Percentiles rank a stretch among this genome's conserved stretches.
These are phyloP conservation scores for Crocidura indochinensis DNA, from an alignment of 2,797 vertebrate species.

Conservation along the genomic window DNA sequence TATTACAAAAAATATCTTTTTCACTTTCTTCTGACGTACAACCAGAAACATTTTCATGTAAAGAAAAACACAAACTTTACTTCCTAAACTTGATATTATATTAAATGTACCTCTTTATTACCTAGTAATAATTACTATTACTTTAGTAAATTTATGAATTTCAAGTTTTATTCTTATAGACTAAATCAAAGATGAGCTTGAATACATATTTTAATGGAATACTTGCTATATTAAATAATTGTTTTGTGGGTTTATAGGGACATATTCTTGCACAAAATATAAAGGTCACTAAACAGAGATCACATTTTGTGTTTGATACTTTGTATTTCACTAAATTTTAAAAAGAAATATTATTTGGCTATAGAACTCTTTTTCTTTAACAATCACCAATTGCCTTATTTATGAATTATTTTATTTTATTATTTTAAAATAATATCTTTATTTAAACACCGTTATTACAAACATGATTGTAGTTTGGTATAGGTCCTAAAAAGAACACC, in stretches of 20 bases:
- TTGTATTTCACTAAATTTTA: not conserved
- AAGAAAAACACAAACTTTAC: not conserved
- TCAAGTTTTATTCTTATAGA: not conserved
- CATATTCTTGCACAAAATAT: not conserved
- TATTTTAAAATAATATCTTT: too few relatives aligned
- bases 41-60: conserved; percentile 2
- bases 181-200: not conserved
- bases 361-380: too few relatives aligned
- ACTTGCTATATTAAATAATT: not conserved
- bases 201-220: not conserved
- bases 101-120: not conserved
- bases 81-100: not conserved
- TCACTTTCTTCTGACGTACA: not conserved
- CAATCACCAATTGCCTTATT: too few relatives aligned
- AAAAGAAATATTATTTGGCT: not conserved
- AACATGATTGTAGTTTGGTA: too few relatives aligned
- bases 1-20: too few relatives aligned
- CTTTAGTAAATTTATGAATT: conserved; percentile 9
- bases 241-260: too few relatives aligned
- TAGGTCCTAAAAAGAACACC: too few relatives aligned
- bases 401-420: too few relatives aligned
- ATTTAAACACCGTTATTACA: too few relatives aligned
- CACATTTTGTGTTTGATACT: not conserved
- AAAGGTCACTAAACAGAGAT: not conserved
- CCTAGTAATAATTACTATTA: too few relatives aligned